Evolutionary conservation across 2,113 vertebrate genomes (phyloP), one percentile per base, ranked within the genome.

Genomic region (Tyrannus savana): DNA sequence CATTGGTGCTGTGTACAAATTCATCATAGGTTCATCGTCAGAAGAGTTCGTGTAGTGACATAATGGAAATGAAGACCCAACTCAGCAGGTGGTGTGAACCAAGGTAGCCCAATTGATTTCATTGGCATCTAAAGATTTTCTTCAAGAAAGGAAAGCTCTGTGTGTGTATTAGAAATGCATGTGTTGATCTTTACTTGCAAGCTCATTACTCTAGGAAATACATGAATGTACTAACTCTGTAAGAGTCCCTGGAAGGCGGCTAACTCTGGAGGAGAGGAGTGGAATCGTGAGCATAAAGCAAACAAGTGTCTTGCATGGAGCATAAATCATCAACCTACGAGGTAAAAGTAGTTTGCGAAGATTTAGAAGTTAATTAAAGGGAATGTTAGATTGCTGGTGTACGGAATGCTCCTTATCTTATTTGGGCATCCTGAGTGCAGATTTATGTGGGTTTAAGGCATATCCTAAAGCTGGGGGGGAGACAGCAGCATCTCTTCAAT

Each of bases 81-180:
- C 56, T 93, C 85, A 88, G 69, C 79, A 86, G 90, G 67, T 92
- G 64, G 44, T 91, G 72, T 94, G 79, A 92, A 55, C 39, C 35
- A 93, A 74, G 84, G 82, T 74, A 93, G 75, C 68, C 92, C 41
- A 27, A 74, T 37, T 86, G 55, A 64, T 84, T 95, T 81, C 59
- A 52, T 12, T 97, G 78, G 17, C 82, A 53, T 67, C 78, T 85
- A 74, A 84, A 96, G 50, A 55, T 27, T 85, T 66, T 78, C 66
- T 87, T 83, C 33, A 59, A 58, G 46, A 85, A 59, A 66, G 33
- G 13, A 21, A 77, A 60, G 15, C 6, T 37, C 3, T 56, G 17
- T 74, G n/a, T 42, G 12, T 89, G 19, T 88, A 39, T 71, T 82
- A 66, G 46, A 88, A 90, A 85, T 66, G 25, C 10, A 2, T 17